Conservation (phyloP, 1,140 invertebrate species). For the Scaptomyza graminum region DNA sequence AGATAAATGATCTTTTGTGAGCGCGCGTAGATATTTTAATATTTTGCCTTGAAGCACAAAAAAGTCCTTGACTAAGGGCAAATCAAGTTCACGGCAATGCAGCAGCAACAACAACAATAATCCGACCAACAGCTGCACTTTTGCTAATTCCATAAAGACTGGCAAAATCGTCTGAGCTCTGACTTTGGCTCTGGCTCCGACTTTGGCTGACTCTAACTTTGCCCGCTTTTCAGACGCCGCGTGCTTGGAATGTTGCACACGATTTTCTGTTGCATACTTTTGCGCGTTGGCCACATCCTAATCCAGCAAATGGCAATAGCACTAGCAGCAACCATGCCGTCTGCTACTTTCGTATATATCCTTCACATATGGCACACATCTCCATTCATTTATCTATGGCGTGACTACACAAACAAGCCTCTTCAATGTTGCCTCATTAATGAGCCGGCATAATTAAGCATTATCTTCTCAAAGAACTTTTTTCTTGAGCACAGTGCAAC, state of each 20-base stretch:
- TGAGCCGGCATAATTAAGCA: constrained; percentile 41
- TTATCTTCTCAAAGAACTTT: neutral
- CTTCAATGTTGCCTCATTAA: constrained; percentile 45
- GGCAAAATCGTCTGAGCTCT: constrained; percentile 51
- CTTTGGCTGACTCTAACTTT: neutral
- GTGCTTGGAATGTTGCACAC: constrained; percentile 30
- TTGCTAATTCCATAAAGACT: constrained; percentile 62
- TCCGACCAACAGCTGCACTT: constrained; percentile 41
- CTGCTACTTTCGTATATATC: neutral
- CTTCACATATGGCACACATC: constrained; percentile 20
- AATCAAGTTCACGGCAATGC: constrained; percentile 78
- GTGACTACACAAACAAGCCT: constrained; percentile 24
- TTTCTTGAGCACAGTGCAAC: constrained; percentile 18
- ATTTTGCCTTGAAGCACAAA: constrained; percentile 70
- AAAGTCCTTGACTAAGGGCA: constrained; percentile 82
- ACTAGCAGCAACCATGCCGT: neutral
- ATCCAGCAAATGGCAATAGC: constrained; percentile 21
- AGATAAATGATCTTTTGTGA: constrained; percentile 76
- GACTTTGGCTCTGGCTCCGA: constrained; percentile 1
- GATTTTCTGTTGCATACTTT: constrained; percentile 44
- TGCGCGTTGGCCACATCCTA: constrained; percentile 15
- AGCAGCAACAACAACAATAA: constrained; percentile 19
- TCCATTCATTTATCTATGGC: neutral
- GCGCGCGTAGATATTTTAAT: constrained; percentile 74
- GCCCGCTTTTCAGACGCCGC: constrained; percentile 21